These are phyloP conservation scores for Trigoniulus corallinus DNA, from an alignment of 1,140 invertebrate genomes.

Conservation along the genomic window DNA sequence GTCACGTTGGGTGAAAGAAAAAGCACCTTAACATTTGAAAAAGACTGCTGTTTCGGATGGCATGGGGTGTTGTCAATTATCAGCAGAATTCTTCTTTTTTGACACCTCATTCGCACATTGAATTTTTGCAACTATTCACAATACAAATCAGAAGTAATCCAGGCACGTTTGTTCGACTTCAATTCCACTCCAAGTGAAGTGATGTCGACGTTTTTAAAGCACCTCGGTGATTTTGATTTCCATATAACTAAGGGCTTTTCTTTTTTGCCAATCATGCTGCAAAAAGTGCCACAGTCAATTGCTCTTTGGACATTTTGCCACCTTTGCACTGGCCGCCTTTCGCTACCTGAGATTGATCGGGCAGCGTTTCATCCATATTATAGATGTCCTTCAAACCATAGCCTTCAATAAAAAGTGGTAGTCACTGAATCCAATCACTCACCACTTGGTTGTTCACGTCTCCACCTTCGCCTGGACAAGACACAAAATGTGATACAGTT, in stretches of 20 bases:
- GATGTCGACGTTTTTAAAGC: conserved; percentile 13
- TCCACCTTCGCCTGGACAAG: conserved; percentile 12
- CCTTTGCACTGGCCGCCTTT: conserved; percentile 13
- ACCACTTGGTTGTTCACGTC: conserved; percentile 7
- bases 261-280: conserved; percentile 13
- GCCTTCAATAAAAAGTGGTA: conserved; percentile 11
- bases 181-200: conserved; percentile 11
- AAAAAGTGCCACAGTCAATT: conserved; percentile 10
- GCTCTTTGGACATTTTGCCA: conserved; percentile 15
- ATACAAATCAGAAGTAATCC: conserved; percentile 16
- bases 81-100: conserved; percentile 12
- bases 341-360: conserved; percentile 13
- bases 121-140: conserved; percentile 12
- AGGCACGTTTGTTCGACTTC: conserved; percentile 13
- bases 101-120: conserved; percentile 7
- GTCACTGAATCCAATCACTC: conserved; percentile 1
- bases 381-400: too few species aligned
- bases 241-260: conserved; percentile 13
- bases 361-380: conserved; percentile 11
- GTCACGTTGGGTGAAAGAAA: conserved; percentile 16
- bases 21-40: conserved; percentile 7
- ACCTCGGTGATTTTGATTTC: conserved; percentile 13
- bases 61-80: conserved; percentile 6
- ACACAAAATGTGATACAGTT: conserved; percentile 12
- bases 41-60: not conserved